Evolutionary conservation across 2,888 invertebrate species (phyloP).

Genomic region (Punctoribates punctum): DNA sequence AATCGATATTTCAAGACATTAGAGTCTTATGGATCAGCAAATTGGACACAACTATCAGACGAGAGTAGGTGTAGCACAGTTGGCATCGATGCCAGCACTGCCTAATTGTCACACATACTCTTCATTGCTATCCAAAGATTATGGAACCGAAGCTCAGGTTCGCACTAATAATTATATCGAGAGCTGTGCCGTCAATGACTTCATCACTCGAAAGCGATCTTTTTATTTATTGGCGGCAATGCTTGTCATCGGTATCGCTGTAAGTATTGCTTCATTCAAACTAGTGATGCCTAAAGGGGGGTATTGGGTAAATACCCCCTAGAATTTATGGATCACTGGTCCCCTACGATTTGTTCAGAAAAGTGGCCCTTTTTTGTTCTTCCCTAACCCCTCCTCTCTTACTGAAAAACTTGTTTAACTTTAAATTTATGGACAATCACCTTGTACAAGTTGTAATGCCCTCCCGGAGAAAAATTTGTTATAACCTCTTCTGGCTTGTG

Average conservation of each 20-base stretch:
- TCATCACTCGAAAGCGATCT: constrained; percentile 1
- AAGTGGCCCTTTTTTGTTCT: too few relatives aligned
- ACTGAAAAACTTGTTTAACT: too few relatives aligned
- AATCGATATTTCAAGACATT: constrained; percentile 1
- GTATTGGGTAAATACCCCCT: too few relatives aligned
- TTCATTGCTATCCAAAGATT: constrained; percentile 4
- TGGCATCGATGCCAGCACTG: constrained; percentile 10
- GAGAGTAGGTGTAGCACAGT: not conserved
- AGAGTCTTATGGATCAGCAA: not conserved
- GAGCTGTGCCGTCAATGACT: not conserved
- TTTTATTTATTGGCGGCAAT: not conserved
- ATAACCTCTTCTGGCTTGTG: too few relatives aligned
- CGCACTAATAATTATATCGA: not conserved
- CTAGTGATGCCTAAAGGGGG: too few relatives aligned
- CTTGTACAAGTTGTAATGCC: too few relatives aligned
- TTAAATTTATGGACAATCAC: too few relatives aligned
- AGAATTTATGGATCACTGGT: too few relatives aligned
- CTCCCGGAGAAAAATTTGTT: too few relatives aligned
- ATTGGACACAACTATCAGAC: constrained; percentile 7
- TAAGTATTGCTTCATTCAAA: not conserved
- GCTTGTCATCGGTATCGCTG: not conserved
- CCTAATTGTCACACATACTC: constrained; percentile 5
- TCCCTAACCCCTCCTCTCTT: too few relatives aligned
- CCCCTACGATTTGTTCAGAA: too few relatives aligned
- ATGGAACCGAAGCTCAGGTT: not conserved